Conservation (phyloP, 2,797 vertebrate genomes). For the Eidolon dupreanum region DNA sequence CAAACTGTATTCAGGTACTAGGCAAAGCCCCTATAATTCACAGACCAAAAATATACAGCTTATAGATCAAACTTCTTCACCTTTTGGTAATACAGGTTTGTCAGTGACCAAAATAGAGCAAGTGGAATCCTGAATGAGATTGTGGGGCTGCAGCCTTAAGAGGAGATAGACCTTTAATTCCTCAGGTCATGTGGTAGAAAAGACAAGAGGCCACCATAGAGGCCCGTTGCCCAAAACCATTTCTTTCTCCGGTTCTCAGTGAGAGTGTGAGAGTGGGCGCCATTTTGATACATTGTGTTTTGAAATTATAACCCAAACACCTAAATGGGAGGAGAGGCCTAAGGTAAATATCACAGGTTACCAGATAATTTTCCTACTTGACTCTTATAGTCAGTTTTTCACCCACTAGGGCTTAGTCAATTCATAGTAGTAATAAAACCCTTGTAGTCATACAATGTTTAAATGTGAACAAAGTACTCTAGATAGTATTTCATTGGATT, state of each 20-base stretch:
- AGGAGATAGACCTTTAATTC: neutral
- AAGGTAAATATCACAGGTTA: neutral
- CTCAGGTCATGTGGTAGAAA: neutral
- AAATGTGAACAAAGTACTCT: neutral
- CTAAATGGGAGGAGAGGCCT: neutral
- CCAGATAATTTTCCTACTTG: neutral
- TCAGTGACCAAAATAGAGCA: neutral
- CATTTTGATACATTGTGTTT: conserved; percentile 12
- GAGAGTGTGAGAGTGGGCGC: neutral
- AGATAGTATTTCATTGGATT: neutral
- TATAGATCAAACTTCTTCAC: neutral
- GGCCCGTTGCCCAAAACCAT: neutral
- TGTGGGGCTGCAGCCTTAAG: neutral
- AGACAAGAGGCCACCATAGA: neutral
- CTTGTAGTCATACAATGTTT: neutral
- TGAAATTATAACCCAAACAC: conserved; percentile 40
- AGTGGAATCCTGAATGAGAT: neutral
- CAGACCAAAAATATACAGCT: neutral
- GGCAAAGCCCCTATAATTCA: neutral
- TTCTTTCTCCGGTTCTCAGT: neutral
- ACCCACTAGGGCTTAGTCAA: neutral
- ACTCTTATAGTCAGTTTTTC: conserved; percentile 1
- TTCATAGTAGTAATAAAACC: neutral
- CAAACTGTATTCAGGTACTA: neutral
- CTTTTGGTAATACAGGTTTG: neutral